A percentile compares a stretch with the other conserved stretches of the same genome.
Conservation (phyloP, 2,888 invertebrate genomes). For the Andricus quercusramuli region DNA sequence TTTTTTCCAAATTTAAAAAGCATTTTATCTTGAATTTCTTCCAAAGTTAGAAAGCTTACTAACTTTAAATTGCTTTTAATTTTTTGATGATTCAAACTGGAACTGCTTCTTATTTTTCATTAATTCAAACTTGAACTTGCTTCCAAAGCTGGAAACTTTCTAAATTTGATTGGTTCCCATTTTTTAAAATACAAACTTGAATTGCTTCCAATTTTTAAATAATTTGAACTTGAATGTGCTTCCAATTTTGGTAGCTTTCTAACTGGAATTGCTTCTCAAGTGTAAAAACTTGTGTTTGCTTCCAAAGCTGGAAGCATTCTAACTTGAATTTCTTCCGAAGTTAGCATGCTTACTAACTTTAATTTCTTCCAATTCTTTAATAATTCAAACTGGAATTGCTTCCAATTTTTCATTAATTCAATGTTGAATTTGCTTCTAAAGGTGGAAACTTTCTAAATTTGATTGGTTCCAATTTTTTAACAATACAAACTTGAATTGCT, state of each 20-base stretch:
- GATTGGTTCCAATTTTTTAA: not conserved
- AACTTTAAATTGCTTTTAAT: too few relatives aligned
- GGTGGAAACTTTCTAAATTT: not conserved
- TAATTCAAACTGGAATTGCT: not conserved
- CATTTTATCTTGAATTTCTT: too few relatives aligned
- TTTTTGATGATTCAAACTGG: not conserved
- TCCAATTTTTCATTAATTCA: not conserved
- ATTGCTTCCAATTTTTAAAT: not conserved
- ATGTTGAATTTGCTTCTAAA: not conserved
- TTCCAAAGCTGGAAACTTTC: too few relatives aligned
- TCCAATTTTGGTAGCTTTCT: not conserved
- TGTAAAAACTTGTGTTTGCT: not conserved
- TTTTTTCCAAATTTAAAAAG: too few relatives aligned
- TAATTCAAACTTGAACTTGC: not conserved
- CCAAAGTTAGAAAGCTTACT: too few relatives aligned
- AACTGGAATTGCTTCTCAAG: not conserved
- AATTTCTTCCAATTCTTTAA: not conserved
- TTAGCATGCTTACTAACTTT: too few relatives aligned
- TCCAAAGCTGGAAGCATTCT: too few relatives aligned
- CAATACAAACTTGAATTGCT: not conserved
- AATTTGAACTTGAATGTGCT: not conserved
- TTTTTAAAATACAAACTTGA: too few relatives aligned
- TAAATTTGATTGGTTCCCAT: not conserved
- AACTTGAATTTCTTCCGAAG: too few relatives aligned
- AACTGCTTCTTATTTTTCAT: not conserved